A percentile compares a stretch with the other conserved stretches of the same genome.
Evolutionary conservation across 1,140 invertebrate species (phyloP).

Genomic region (Papilio dardanus): DNA sequence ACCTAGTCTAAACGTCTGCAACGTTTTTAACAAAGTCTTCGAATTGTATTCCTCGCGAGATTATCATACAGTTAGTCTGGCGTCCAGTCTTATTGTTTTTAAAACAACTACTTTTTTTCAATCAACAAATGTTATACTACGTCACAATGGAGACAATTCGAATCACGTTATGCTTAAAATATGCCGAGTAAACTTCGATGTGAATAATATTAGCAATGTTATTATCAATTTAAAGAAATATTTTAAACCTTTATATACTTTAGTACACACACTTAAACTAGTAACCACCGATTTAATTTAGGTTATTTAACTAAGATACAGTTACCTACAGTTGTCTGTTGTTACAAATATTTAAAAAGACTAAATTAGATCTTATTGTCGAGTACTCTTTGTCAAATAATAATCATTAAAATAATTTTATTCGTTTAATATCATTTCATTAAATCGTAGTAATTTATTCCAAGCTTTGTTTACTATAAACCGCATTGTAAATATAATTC

Average conservation of each 20-base stretch:
- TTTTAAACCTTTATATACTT: not conserved
- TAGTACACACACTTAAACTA: no score
- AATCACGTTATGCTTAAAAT: not conserved
- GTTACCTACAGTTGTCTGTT: no score
- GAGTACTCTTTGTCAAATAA: no score
- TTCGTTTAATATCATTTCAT: no score
- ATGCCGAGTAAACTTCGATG: not conserved
- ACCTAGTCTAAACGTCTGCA: no score
- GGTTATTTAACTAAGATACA: no score
- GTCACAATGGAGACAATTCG: conserved; percentile 1
- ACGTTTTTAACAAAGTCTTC: no score
- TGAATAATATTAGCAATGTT: not conserved
- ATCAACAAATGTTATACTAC: not conserved
- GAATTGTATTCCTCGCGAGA: not conserved
- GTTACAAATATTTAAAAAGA: no score
- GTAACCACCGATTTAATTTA: no score
- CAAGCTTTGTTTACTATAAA: not conserved
- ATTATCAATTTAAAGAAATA: not conserved
- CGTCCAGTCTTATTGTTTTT: not conserved
- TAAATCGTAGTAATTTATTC: no score
- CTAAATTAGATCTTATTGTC: no score
- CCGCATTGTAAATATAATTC: not conserved
- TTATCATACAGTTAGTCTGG: not conserved
- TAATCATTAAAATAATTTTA: no score
- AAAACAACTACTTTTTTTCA: not conserved